phyloP scores from a whole-genome alignment of 2,888 invertebrate genomes.

The Sminthurides aquaticus region DNA sequence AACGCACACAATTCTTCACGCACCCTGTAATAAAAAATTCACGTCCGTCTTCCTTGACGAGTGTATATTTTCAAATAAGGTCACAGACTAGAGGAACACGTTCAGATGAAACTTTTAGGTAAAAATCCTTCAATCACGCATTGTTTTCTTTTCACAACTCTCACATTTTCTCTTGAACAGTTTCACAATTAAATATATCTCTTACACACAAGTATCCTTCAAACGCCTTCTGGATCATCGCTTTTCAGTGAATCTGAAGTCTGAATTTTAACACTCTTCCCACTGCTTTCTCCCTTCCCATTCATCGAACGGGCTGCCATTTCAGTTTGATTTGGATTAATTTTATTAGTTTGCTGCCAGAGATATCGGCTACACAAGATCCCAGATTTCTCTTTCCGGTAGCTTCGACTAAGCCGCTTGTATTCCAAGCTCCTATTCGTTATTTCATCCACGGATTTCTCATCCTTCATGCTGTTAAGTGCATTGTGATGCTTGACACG shows the following conservation, averaged over 20 bases:
- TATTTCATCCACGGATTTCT: neutral
- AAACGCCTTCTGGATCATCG: neutral
- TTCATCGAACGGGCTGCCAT: neutral
- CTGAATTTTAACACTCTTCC: neutral
- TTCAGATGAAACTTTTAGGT: no score
- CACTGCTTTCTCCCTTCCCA: neutral
- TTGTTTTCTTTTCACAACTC: no score
- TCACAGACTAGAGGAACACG: neutral
- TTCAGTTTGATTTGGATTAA: slow-evolving; percentile 14
- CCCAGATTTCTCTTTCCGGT: slow-evolving; percentile 12
- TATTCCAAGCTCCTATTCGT: slow-evolving; percentile 4
- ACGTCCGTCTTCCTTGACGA: no score
- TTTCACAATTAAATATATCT: no score
- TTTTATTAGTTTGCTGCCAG: slow-evolving; percentile 22
- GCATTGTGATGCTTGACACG: slow-evolving; percentile 16
- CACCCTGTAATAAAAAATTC: no score
- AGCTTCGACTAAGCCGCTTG: slow-evolving; percentile 7
- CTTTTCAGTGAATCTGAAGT: neutral
- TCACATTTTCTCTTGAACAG: no score
- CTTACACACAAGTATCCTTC: no score
- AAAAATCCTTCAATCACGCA: no score
- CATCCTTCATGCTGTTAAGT: slow-evolving; percentile 10
- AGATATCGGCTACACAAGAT: slow-evolving; percentile 20
- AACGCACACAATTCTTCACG: no score
- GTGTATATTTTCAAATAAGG: neutral